Conservation (phyloP, 2,113 vertebrate genomes). For the Burhinus oedicnemus region DNA sequence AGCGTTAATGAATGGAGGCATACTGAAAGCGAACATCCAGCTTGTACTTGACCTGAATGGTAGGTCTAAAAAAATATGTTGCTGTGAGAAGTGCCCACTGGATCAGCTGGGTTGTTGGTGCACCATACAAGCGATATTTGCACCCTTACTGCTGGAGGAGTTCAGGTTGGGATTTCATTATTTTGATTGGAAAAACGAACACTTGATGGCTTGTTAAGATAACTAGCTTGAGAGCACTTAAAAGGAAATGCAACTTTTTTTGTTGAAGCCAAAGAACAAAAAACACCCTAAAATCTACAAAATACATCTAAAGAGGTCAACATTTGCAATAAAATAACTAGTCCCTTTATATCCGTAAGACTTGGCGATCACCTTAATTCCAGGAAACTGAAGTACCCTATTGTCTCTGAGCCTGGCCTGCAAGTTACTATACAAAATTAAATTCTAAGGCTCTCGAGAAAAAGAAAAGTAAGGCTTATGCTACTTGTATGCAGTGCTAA, state of each 20-base stretch:
- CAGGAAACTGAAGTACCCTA: not conserved
- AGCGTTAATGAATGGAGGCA: not conserved
- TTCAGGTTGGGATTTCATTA: not conserved
- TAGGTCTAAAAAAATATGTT: not conserved
- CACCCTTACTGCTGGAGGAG: not conserved
- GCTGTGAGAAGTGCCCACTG: not conserved
- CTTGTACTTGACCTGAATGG: not conserved
- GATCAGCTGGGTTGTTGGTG: not conserved
- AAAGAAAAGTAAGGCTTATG: not conserved
- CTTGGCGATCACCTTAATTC: not conserved
- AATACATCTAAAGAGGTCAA: not conserved
- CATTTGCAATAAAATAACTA: not conserved
- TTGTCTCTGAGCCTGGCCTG: not conserved
- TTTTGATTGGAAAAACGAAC: not conserved
- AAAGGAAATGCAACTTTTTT: not conserved
- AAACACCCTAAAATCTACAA: not conserved
- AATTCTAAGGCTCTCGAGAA: not conserved
- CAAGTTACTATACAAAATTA: not conserved
- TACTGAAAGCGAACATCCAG: not conserved
- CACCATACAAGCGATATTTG: not conserved
- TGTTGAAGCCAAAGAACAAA: not conserved
- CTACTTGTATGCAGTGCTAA: not conserved
- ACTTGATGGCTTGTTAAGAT: not conserved
- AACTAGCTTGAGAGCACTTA: not conserved
- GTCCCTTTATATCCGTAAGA: not conserved